Base-by-base conservation (phyloP, 2,113 vertebrate genomes). In the cat (Felis catus) region DNA sequence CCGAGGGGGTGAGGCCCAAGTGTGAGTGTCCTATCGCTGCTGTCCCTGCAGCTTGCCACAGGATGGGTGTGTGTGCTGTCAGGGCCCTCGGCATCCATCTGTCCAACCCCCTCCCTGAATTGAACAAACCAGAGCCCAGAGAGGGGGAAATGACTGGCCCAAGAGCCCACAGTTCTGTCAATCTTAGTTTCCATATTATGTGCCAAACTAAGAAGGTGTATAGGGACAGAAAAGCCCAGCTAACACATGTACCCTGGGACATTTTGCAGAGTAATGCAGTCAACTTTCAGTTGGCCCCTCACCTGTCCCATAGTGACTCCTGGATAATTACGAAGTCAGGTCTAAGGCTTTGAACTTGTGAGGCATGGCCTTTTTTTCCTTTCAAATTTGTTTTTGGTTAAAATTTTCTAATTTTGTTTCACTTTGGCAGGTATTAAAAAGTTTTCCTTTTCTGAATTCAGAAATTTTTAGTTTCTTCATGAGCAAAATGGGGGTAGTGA, bases 381-480 rank as follows among this genome's bases (percentile, higher is more conserved):
- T 36, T 66, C 84, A 61, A 19, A 15, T 23, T 8, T 16, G 16
- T 65, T 79, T 84, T 48, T 74, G 31, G 48, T 93, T 87, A 63
- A 78, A 71, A 1, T 78, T 97, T 61, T 87, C 58, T 68, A 41
- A 68, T 97, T 81, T 74, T 45, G 36, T 61, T 81, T 94, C n/a
- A n/a, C 68, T 83, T 71, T 92, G 33, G 3, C 31, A 68, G 41
- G 10, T 68, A 70, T 86, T 82, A 61, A 84, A 55, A 78, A 70
- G n/a, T 45, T 51, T 45, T 23, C 36, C 58, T 82, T 94, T 85
- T 73, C 36, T 92, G 53, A 94, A 39, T 84, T 58, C 58, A 53
- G n/a, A 55, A 55, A 74, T 14, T 15, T 73, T 45, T n/a, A 3
- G 11, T 74, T 74, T 87, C 36, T 4, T 87, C 48, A 15, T 25